Evolutionary conservation across 1,140 invertebrate genomes (phyloP), one percentile per base, ranked within the genome.

Genomic region (Apis florea): DNA sequence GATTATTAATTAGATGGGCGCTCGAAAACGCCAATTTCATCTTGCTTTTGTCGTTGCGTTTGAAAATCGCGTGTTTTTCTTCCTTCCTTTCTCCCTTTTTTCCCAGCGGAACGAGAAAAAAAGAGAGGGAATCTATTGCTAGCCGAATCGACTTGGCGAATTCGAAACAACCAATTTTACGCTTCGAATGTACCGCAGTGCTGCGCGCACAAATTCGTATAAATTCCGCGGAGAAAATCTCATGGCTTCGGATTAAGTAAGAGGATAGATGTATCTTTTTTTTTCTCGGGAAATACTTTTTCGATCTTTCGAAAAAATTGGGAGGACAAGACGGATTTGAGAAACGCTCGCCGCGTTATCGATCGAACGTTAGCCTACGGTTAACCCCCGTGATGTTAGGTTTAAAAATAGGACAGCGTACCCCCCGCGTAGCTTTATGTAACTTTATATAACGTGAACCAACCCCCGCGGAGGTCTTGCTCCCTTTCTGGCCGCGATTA

Each of bases 321-420:
- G n/a, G 71, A 40, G 21, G 61, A 68, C 71, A 71, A 67, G 79
- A 56, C 26, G 56, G 56, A 47, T 79, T 82, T 49, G 81, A 88
- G 85, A 82, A 75, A 82, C 77, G 69, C 69, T 64, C 58, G 64
- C 51, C 69, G 63, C 77, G 74, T 85, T 92, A 92, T 91, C 90
- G 90, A 91, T 92, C 88, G 73, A 71, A 75, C 83, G 84, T 89
- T 89, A 89, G 85, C 79, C 85, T n/a, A n/a, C n/a, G 85, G 88
- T 89, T 91, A 90, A 90, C 85, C 88, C 85, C 88, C 81, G 78
- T 86, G 88, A n/a, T n/a, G 84, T 88, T 88, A 40, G 87, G 85
- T 86, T 91, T 86, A 85, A 88, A 92, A 92, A 92, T 91, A 88
- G 91, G 80, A 89, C 90, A 79, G 51, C 59, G 70, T 59, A 85